These are phyloP conservation scores for Seladonia tumulorum DNA, from an alignment of 2,888 invertebrate genomes.

Conservation along the genomic window DNA sequence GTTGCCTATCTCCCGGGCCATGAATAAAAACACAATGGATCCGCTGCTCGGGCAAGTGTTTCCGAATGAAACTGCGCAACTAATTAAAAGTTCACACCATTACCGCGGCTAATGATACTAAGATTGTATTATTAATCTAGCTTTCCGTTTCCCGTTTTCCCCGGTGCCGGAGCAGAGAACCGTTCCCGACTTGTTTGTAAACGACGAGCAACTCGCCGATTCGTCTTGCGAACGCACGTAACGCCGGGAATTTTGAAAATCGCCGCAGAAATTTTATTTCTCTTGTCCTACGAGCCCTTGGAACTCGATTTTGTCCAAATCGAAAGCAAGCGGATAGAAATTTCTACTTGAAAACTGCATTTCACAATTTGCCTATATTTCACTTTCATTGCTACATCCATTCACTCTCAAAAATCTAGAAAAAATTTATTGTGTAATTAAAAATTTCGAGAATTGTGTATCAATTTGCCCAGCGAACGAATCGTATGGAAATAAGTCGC, in stretches of 20 bases:
- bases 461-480: too few relatives aligned
- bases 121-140: slow-evolving; percentile 82
- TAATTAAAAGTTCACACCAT: slow-evolving; percentile 84
- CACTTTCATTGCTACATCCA: not conserved
- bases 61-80: slow-evolving; percentile 83
- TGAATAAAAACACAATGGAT: slow-evolving; percentile 82
- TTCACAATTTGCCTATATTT: not conserved
- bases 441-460: too few relatives aligned
- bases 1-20: slow-evolving; percentile 77
- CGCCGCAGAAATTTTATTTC: not conserved
- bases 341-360: too few relatives aligned
- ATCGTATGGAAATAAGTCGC: too few relatives aligned
- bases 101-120: slow-evolving; percentile 82
- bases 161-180: not conserved
- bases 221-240: slow-evolving; percentile 18
- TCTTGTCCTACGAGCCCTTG: too few relatives aligned
- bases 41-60: slow-evolving; percentile 78
- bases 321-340: too few relatives aligned
- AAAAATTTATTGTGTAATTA: too few relatives aligned
- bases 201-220: slow-evolving; percentile 36
- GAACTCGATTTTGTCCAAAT: too few relatives aligned
- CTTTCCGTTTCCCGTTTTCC: slow-evolving; percentile 46
- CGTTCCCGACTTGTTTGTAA: slow-evolving; percentile 14
- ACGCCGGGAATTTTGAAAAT: not conserved
- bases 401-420: too few relatives aligned